phyloP scores from a whole-genome alignment of 2,888 invertebrate species.

The Dromius quadrimaculatus region DNA sequence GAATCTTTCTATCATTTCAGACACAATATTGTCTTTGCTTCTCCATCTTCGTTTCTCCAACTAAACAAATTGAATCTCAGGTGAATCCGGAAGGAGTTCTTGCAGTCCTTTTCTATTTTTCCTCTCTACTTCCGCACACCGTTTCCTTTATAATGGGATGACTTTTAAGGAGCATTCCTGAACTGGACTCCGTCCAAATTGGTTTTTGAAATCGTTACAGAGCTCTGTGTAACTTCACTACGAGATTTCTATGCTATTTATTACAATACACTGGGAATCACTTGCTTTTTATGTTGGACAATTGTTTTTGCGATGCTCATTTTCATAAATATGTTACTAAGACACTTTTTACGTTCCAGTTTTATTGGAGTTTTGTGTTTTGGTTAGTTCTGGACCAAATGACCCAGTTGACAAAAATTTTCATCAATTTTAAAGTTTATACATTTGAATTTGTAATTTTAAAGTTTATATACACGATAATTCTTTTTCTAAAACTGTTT shows the following conservation, averaged over 20 bases:
- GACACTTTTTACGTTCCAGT: constrained; percentile 1
- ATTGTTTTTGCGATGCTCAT: constrained; percentile 15
- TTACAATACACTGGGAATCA: constrained; percentile 26
- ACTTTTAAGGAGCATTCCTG: constrained; percentile 45
- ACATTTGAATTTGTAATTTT: too few relatives aligned
- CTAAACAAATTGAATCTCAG: constrained; percentile 51
- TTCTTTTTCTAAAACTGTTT: too few relatives aligned
- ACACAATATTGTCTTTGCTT: too few relatives aligned
- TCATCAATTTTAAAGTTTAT: too few relatives aligned
- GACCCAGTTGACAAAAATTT: too few relatives aligned
- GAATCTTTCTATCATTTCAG: too few relatives aligned
- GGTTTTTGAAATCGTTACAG: constrained; percentile 48
- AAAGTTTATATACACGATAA: too few relatives aligned
- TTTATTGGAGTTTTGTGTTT: not conserved
- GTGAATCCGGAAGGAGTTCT: constrained; percentile 43
- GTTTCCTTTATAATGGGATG: constrained; percentile 49
- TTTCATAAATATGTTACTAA: constrained; percentile 25
- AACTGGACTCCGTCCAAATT: constrained; percentile 49
- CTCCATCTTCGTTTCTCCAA: not conserved
- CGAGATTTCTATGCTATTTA: constrained; percentile 19
- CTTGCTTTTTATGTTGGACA: constrained; percentile 14
- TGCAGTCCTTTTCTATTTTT: constrained; percentile 25
- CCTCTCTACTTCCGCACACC: constrained; percentile 42
- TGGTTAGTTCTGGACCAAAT: too few relatives aligned
- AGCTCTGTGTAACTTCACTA: constrained; percentile 16